These are phyloP conservation scores for Zophobas atratus DNA, from an alignment of 1,140 invertebrate species.

Conservation along the genomic window DNA sequence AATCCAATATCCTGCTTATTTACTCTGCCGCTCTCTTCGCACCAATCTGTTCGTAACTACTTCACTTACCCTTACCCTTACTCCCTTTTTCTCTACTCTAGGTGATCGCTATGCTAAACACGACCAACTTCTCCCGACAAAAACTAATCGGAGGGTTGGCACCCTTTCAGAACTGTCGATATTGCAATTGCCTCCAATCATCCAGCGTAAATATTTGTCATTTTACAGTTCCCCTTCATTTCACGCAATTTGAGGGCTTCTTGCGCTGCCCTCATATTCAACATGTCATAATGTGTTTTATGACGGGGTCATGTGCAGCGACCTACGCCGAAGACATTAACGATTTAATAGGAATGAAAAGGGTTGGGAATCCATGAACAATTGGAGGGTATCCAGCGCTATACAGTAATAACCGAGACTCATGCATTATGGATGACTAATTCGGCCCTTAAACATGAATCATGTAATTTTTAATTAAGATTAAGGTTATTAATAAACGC, in stretches of 20 bases:
- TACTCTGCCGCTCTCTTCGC: too few relatives aligned
- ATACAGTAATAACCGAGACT: constrained; percentile 2
- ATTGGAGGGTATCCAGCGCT: not conserved
- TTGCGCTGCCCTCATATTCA: constrained; percentile 1
- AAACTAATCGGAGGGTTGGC: constrained; percentile 28
- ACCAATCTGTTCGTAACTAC: too few relatives aligned
- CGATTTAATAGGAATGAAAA: constrained; percentile 28
- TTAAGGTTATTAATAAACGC: constrained; percentile 21
- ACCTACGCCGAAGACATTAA: constrained; percentile 21
- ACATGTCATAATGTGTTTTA: constrained; percentile 12
- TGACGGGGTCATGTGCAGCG: constrained; percentile 8
- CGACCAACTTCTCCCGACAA: not conserved
- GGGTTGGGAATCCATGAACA: constrained; percentile 21
- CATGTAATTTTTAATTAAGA: constrained; percentile 37
- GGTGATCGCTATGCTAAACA: not conserved
- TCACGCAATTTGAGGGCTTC: not conserved
- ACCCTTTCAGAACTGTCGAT: not conserved
- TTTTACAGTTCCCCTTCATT: not conserved
- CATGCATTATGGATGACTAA: constrained; percentile 29
- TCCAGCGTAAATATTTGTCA: constrained; percentile 13
- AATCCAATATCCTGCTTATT: too few relatives aligned
- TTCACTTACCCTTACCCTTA: too few relatives aligned
- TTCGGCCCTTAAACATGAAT: constrained; percentile 34
- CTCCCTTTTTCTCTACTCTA: not conserved
- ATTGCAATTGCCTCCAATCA: constrained; percentile 1